phyloP scores from a whole-genome alignment of 2,797 vertebrate genomes.

The Glyptemys insculpta region DNA sequence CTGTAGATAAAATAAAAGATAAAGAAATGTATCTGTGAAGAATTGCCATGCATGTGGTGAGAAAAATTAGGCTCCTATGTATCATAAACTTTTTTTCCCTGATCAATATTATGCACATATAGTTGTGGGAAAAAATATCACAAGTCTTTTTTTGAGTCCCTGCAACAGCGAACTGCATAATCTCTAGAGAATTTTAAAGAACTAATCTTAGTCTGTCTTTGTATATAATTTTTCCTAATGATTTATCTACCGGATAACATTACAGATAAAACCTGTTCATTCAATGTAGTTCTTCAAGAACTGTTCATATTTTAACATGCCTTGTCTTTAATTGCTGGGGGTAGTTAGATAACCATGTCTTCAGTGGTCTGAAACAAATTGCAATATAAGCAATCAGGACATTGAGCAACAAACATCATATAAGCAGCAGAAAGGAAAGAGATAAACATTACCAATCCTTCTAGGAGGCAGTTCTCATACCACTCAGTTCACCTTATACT shows the following conservation, averaged over 20 bases:
- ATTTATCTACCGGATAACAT: conserved; percentile 76
- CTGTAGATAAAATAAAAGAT: background rate
- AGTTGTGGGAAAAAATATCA: no score
- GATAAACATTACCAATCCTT: no score
- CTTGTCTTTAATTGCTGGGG: conserved; percentile 66
- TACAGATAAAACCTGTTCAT: conserved; percentile 63
- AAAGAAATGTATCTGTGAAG: background rate
- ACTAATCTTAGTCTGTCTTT: conserved; percentile 33
- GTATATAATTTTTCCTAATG: conserved; percentile 31
- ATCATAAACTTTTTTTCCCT: no score
- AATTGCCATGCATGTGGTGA: background rate
- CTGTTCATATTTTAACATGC: conserved; percentile 50
- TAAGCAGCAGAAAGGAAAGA: background rate
- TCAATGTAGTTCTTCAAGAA: conserved; percentile 62
- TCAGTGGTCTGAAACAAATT: conserved; percentile 24
- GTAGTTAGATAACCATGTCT: conserved; percentile 22
- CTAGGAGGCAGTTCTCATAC: no score
- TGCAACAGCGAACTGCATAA: conserved; percentile 37
- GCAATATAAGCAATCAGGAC: conserved; percentile 59
- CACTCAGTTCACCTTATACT: no score
- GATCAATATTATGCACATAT: no score
- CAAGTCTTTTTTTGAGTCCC: conserved; percentile 43
- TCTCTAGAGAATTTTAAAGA: conserved; percentile 64
- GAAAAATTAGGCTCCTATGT: no score
- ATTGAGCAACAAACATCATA: background rate